These are phyloP conservation scores for Lethocerus indicus DNA, from an alignment of 1,140 invertebrate species.

Conservation along the genomic window DNA sequence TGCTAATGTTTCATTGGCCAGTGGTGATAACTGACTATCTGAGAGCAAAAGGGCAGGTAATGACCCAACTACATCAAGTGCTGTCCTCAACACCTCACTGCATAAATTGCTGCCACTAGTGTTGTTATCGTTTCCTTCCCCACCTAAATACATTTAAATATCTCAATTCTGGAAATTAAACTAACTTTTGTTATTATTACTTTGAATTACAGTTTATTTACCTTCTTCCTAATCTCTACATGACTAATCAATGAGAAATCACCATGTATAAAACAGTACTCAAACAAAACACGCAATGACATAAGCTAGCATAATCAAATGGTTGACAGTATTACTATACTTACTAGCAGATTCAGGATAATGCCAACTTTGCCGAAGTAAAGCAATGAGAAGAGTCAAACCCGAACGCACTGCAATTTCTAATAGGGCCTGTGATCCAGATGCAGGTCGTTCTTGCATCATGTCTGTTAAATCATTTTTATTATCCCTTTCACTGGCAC, in stretches of 20 bases:
- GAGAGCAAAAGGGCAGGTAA: slow-evolving; percentile 40
- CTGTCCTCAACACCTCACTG: slow-evolving; percentile 39
- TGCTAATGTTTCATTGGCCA: slow-evolving; percentile 35
- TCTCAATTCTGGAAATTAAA: too few species aligned
- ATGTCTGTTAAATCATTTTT: not conserved
- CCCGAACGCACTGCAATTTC: slow-evolving; percentile 46
- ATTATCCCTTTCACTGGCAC: slow-evolving; percentile 18
- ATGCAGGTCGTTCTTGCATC: slow-evolving; percentile 2
- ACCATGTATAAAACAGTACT: too few species aligned
- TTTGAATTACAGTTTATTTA: too few species aligned
- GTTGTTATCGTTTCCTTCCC: not conserved
- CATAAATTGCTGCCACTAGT: too few species aligned
- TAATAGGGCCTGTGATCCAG: slow-evolving; percentile 37
- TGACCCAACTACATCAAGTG: slow-evolving; percentile 33
- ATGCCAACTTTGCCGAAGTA: slow-evolving; percentile 41
- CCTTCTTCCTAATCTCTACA: too few species aligned
- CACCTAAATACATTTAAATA: too few species aligned
- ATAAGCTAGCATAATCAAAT: too few species aligned
- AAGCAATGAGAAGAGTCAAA: slow-evolving; percentile 38
- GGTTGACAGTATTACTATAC: too few species aligned
- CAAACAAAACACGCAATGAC: too few species aligned
- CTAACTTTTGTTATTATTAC: too few species aligned
- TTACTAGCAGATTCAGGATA: slow-evolving; percentile 12
- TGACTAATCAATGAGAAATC: too few species aligned
- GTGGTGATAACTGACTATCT: slow-evolving; percentile 34